Evolutionary conservation across 2,113 vertebrate species (phyloP).

Genomic region (Corydoras maculifer): DNA sequence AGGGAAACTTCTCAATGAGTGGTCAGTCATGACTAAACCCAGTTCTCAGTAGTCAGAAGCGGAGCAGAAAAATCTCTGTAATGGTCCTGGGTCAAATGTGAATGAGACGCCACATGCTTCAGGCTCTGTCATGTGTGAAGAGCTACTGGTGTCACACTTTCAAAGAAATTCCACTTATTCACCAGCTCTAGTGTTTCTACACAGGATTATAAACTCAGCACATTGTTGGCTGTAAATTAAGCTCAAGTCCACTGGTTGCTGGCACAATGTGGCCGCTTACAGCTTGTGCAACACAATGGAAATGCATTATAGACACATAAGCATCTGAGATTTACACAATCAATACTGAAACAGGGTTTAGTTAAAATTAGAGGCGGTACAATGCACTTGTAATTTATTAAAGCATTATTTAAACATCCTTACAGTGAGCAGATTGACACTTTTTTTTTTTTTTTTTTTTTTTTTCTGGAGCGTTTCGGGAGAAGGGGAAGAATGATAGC

Average conservation of each 20-base stretch:
- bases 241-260: neutral
- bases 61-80: constrained; percentile 8
- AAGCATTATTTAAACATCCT: no score
- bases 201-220: neutral
- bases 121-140: constrained; percentile 32
- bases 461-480: neutral
- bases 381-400: no score
- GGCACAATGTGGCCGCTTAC: neutral
- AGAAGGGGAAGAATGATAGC: neutral
- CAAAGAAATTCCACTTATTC: constrained; percentile 23
- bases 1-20: constrained; percentile 16
- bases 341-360: no score
- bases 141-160: constrained; percentile 23
- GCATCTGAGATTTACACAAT: no score
- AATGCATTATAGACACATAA: no score
- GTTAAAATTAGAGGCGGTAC: no score
- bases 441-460: neutral
- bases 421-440: no score
- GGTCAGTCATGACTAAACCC: constrained; percentile 20
- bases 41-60: constrained; percentile 21
- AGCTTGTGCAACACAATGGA: no score
- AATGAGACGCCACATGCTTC: constrained; percentile 27
- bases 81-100: constrained; percentile 35
- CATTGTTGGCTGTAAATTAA: neutral
- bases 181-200: constrained; percentile 23